Evolutionary conservation across 2,888 invertebrate species (phyloP), one percentile per base, ranked within the genome.

Genomic region (Odontocolon sp.): DNA sequence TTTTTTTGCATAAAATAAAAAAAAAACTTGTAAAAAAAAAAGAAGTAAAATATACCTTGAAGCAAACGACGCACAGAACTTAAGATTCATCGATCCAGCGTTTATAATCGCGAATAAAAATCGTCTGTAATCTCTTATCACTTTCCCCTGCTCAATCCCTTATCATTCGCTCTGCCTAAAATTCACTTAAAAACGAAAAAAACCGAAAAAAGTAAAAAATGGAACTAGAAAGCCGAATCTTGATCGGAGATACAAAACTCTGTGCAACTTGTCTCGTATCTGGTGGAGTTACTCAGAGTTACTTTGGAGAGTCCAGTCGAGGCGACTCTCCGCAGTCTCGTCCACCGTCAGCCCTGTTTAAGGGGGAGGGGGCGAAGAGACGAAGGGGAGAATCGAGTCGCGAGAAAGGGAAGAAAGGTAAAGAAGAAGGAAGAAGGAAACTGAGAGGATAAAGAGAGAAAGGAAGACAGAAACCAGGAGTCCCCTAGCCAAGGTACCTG

Each of bases 321-420:
- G 77, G 72, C 73, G 78, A 77, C 80, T 81, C 78, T 75, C 77
- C n/a, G n/a, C 76, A 77, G 72, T 78, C 79, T 66, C 75, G 79
- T 74, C 56, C 70, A 66, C 45, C 61, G 75, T 52, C 61, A 57
- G 68, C 21, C 56, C 40, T 56, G 28, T 33, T 33, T 23, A 36
- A 33, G 47, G 64, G 66, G 6, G 36, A 52, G 52, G 26, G 36
- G 14, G 64, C 38, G 66, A 42, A 71, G 18, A 54, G 64, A 59
- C 40, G 56, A 70, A 26, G 23, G 40, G 52, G 26, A 31, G 61
- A 40, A 66, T 75, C 82, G 83, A 75, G 21, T 26, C 69, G 50
- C 66, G 61, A 50, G 61, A 71, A 52, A 71, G 59, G 63, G 50
- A 72, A 68, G 72, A 68, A 63, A 63, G 57, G 54, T 45, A 33